Conservation (phyloP, 1,140 invertebrate genomes). For the Eufriesea mexicana region DNA sequence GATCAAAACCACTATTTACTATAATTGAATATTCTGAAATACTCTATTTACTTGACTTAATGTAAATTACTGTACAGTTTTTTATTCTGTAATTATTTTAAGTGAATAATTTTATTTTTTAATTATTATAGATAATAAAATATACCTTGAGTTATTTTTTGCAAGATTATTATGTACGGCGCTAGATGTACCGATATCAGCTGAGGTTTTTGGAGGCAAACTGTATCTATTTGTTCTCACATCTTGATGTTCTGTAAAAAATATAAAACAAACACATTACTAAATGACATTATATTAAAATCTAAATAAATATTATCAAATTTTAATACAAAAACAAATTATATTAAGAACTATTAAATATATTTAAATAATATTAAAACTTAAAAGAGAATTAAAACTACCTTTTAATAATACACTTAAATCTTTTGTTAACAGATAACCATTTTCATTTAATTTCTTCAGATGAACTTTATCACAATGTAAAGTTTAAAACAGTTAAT, state of each 20-base stretch:
- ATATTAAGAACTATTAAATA: no score
- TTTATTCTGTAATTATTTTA: neutral
- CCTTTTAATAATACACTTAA: neutral
- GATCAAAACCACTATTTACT: neutral
- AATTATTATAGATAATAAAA: neutral
- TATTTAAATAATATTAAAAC: no score
- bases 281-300: no score
- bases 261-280: neutral
- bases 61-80: neutral
- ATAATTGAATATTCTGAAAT: neutral
- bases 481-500: neutral
- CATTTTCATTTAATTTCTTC: neutral
- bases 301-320: neutral
- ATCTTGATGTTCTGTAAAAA: constrained; percentile 73
- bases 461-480: no score
- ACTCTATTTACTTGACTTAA: neutral
- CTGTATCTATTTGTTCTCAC: constrained; percentile 70
- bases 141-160: constrained; percentile 51
- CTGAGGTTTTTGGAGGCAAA: constrained; percentile 60
- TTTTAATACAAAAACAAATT: neutral
- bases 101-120: neutral
- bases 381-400: no score
- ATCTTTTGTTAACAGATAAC: neutral
- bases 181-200: constrained; percentile 58
- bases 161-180: constrained; percentile 68